phyloP scores from a whole-genome alignment of 2,113 vertebrate genomes.

The Synodontis membranacea region DNA sequence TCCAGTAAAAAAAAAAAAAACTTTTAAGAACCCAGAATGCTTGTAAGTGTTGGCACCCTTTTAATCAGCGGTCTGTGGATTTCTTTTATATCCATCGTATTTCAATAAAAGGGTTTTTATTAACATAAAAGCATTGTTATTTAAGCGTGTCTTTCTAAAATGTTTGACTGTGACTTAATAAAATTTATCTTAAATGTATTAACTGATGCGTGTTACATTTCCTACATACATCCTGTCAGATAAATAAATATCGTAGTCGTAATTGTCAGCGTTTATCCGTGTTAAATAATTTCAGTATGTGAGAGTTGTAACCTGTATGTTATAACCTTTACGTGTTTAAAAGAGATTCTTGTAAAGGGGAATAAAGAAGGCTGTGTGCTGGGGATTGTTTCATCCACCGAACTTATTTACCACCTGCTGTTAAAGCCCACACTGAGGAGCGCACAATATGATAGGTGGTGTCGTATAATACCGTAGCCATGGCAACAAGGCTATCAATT shows the following conservation, averaged over 20 bases:
- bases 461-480: slow-evolving; percentile 48
- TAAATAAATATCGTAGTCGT: not conserved
- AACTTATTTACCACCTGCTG: not conserved
- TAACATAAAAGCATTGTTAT: not conserved
- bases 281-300: not conserved
- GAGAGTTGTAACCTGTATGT: not conserved
- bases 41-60: too few species aligned
- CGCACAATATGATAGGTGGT: slow-evolving; percentile 37
- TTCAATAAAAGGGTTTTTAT: not conserved
- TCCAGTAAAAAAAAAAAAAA: not conserved
- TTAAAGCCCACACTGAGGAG: not conserved
- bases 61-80: not conserved
- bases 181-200: not conserved
- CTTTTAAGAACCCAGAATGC: too few species aligned
- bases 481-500: slow-evolving; percentile 55
- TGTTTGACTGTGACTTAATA: not conserved
- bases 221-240: not conserved
- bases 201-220: not conserved
- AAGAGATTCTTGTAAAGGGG: not conserved
- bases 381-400: not conserved
- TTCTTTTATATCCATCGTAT: not conserved
- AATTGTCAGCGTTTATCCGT: not conserved
- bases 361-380: not conserved
- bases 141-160: not conserved
- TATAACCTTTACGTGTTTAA: not conserved